Conservation (phyloP, 2,113 vertebrate genomes). For the Donacobius atricapilla region DNA sequence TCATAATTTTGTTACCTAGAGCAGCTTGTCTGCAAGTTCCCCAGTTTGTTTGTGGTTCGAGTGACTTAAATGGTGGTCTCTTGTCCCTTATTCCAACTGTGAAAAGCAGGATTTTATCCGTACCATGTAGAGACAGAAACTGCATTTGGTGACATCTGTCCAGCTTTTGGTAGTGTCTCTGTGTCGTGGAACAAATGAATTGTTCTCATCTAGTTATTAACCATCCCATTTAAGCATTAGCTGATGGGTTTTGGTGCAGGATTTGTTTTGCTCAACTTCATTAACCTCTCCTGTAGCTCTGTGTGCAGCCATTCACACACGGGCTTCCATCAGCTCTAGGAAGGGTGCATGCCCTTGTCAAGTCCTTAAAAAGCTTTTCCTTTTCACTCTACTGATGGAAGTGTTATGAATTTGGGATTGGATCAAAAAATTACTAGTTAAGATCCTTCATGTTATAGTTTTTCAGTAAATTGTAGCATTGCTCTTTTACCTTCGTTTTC, state of each 20-base stretch:
- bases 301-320: not conserved
- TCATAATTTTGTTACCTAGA: not conserved
- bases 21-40: not conserved
- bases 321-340: not conserved
- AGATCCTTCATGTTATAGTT: not conserved
- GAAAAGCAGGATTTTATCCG: not conserved
- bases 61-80: not conserved
- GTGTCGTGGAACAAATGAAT: accelerated
- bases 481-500: not conserved
- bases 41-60: not conserved
- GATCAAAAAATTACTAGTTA: not conserved
- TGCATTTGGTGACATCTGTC: not conserved
- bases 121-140: not conserved
- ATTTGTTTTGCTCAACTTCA: not conserved
- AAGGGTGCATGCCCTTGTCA: not conserved
- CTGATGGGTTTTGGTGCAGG: not conserved
- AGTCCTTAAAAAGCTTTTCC: not conserved
- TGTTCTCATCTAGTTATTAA: not conserved
- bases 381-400: not conserved
- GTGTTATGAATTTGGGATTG: not conserved
- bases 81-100: not conserved
- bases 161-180: not conserved
- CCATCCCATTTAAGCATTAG: not conserved
- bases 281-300: not conserved
- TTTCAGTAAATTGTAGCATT: not conserved